These are phyloP conservation scores for Istiophorus platypterus DNA, from an alignment of 2,113 vertebrate genomes.

Conservation along the genomic window DNA sequence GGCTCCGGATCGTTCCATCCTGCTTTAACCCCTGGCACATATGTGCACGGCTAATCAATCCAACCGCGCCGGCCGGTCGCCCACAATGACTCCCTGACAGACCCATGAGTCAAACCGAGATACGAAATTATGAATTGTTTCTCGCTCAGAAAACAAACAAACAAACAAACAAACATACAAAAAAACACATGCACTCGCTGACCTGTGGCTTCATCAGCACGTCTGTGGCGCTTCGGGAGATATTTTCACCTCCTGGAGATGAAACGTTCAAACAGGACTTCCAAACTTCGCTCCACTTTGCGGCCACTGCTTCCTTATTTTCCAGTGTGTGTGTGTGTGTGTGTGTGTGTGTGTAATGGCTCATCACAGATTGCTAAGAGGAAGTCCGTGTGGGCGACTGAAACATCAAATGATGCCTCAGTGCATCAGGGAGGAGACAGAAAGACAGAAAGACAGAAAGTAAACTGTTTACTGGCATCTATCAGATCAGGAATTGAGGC, in stretches of 20 bases:
- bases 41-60: not conserved
- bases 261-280: not conserved
- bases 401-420: constrained; percentile 34
- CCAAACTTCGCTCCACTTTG: not conserved
- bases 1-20: too few species aligned
- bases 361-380: constrained; percentile 27
- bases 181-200: too few species aligned
- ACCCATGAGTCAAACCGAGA: not conserved
- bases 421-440: not conserved
- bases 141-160: too few species aligned
- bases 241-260: not conserved
- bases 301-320: not conserved
- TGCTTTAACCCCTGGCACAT: too few species aligned
- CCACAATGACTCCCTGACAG: not conserved
- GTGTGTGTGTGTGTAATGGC: constrained; percentile 19
- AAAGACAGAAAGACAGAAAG: constrained; percentile 3
- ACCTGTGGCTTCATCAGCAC: not conserved
- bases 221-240: not conserved
- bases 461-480: constrained; percentile 19
- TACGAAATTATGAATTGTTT: too few species aligned
- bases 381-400: constrained; percentile 9
- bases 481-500: constrained; percentile 14
- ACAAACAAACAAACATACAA: too few species aligned
- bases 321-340: constrained; percentile 5
- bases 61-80: not conserved